Base-by-base conservation (phyloP, 2,888 invertebrate genomes). In the Tenthredo notha region DNA sequence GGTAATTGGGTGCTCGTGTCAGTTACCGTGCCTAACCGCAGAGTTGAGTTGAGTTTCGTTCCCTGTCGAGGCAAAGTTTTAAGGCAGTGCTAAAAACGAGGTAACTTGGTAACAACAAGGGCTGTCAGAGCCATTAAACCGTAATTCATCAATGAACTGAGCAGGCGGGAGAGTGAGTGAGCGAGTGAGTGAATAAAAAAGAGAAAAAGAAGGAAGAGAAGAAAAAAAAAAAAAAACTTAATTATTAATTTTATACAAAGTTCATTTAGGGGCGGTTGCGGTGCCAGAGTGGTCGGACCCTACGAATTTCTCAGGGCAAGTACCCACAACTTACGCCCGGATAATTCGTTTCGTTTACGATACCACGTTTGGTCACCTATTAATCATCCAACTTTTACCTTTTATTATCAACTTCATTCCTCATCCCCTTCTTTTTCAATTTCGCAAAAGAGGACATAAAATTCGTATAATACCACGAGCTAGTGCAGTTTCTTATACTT, bases 91-190 rank as follows among this genome's bases (percentile, higher is more conserved):
- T 40, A 40, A 40, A 21, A 43, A 43, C 40, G 72, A 74, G 40
- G 40, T 74, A 74, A 74, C 72, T 74, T 74, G 72, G 40, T 37
- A 43, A 43, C 40, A 74, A 43, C 72, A 74, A 80, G 80, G 61
- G 58, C 80, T 80, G 80, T 80, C 80, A 80, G 61, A 61, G 37
- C 80, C 80, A 80, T 80, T 80, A 58, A 61, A 58, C 61, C 58
- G 80, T 80, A 61, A 80, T 61, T 80, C 80, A 61, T 61, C 80
- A 58, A 80, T 80, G 50, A 61, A 61, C 58, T 6, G 33, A 50
- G 47, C 40, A 18, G 61, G 21, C 12, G 29, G 54, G 33, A 25
- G 75, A 75, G 50, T 1, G 75, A 2, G 54, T 0, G 54, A 74
- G 29, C 5, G 21, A 72, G 54, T 0, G 33, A 43, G 10, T 10